Base-by-base conservation (phyloP, 2,888 invertebrate species). In the Campopleginae sp. region DNA sequence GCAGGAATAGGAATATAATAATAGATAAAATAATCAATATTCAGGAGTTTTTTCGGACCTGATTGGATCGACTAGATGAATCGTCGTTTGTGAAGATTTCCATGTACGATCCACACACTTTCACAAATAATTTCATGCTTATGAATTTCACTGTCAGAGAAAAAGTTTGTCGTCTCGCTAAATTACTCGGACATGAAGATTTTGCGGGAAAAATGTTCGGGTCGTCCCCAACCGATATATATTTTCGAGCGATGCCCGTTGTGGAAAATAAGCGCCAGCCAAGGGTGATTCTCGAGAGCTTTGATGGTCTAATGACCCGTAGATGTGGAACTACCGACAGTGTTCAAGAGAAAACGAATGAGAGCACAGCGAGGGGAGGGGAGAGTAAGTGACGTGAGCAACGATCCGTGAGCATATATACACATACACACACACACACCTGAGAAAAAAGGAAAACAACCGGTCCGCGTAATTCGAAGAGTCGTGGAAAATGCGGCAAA, bases 221-320 rank as follows among this genome's bases (percentile, higher is more conserved):
- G 51, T 38, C n/a, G 42, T 51, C 12, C 12, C n/a, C 10, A 19
- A 79, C 46, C 42, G 44, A 58, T 78, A 46, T 46, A 44, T 31
- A 68, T 83, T 75, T 75, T 38, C 46, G 46, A 54, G 42, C 78
- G 44, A 65, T 46, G 19, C 61, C 48, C 48, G 42, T 71, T 65
- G 23, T 72, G 44, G 12, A 51, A 51, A 74, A 58, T 44, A 63
- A 70, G 61, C 42, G 63, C 27, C 12, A 33, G n/a, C 72, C 14
- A 48, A 31, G 65, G 23, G 51, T 33, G 68, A 78, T 61, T 42
- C 61, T 78, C 72, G n/a, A 44, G 66, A 68, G 63, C 76, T 84
- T 84, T 74, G 85, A 81, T 76, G 65, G 68, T 58, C 77, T 87
- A 86, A 87, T 86, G 87, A 80, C 46, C 86, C 86, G 80, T 85